Evolutionary conservation across 2,888 invertebrate species (phyloP).

Genomic region (Lochmaea capreae): DNA sequence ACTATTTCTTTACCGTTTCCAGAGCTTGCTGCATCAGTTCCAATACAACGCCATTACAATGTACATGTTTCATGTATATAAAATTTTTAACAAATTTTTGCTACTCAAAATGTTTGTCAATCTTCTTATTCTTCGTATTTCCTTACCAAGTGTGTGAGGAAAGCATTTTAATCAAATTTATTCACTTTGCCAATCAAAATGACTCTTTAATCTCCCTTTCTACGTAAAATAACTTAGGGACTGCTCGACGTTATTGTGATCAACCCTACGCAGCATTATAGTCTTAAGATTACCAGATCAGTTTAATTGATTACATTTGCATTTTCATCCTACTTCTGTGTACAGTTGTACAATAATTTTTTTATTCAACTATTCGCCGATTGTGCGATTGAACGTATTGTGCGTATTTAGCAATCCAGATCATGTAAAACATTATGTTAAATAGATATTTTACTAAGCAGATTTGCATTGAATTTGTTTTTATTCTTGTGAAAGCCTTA

Average conservation of each 20-base stretch:
- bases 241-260: background rate
- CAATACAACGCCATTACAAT: too few relatives aligned
- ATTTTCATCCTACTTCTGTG: background rate
- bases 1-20: too few relatives aligned
- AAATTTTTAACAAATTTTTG: too few relatives aligned
- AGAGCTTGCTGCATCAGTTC: too few relatives aligned
- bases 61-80: too few relatives aligned
- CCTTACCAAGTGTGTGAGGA: background rate
- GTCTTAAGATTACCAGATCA: background rate
- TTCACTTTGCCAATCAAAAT: background rate
- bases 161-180: background rate
- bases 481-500: constrained; percentile 39
- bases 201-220: background rate
- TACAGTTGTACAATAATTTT: background rate
- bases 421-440: constrained; percentile 49
- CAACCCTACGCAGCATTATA: constrained; percentile 1
- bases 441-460: constrained; percentile 46
- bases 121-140: background rate
- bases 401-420: constrained; percentile 36
- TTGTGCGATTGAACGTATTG: constrained; percentile 29
- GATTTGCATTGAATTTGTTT: constrained; percentile 55
- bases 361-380: constrained; percentile 12
- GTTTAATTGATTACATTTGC: constrained; percentile 9
- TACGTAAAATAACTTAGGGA: constrained; percentile 1
- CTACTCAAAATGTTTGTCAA: background rate